phyloP scores from a whole-genome alignment of 2,113 vertebrate species.

The Crotalus horridus region DNA sequence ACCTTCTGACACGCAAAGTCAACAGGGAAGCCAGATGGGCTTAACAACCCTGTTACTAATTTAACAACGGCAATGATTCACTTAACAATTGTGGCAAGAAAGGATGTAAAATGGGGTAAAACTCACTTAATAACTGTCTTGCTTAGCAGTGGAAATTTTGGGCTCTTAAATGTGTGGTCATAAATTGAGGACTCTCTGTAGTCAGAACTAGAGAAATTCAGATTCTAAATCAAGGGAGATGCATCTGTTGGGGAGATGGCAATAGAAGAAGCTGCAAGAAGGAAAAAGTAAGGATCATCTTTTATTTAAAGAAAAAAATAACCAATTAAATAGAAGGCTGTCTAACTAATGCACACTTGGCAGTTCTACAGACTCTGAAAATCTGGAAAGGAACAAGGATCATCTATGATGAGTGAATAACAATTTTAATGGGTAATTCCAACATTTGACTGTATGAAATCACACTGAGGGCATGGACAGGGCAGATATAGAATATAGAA shows the following conservation, averaged over 20 bases:
- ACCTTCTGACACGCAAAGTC: too few species aligned
- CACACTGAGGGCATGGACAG: not conserved
- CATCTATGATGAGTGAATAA: not conserved
- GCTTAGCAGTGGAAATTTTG: too few species aligned
- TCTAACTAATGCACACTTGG: not conserved
- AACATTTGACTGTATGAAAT: not conserved
- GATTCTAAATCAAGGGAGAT: not conserved
- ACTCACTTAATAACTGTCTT: too few species aligned
- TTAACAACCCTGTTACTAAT: too few species aligned
- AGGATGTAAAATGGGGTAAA: too few species aligned
- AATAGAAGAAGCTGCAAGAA: not conserved
- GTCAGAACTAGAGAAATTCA: not conserved
- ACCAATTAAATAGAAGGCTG: not conserved
- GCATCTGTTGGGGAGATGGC: too few species aligned
- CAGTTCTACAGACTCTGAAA: not conserved
- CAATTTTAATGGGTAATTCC: not conserved
- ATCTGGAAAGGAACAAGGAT: not conserved
- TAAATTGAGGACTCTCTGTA: not conserved
- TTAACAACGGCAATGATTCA: too few species aligned
- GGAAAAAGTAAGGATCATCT: not conserved
- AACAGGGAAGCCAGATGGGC: too few species aligned
- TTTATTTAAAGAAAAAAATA: not conserved
- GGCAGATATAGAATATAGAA: not conserved
- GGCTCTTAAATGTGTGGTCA: too few species aligned
- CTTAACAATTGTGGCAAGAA: too few species aligned